Conservation (phyloP, 2,113 vertebrate species). For the Platysteira castanea region DNA sequence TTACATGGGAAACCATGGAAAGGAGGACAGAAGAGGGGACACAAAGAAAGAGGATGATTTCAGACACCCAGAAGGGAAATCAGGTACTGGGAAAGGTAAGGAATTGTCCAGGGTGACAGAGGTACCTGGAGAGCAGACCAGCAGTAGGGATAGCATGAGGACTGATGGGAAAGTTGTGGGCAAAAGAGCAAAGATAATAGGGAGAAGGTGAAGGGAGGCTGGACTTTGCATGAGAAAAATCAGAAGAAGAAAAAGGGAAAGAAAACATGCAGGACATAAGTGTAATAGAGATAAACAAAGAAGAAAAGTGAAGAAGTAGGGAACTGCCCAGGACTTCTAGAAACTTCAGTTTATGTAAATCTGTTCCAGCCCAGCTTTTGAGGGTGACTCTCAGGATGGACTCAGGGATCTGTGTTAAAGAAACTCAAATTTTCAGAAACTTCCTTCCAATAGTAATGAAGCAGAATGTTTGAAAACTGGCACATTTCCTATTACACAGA, state of each 20-base stretch:
- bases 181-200: background rate
- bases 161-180: background rate
- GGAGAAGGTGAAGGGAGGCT: background rate
- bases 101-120: accelerated
- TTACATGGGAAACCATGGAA: background rate
- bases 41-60: background rate
- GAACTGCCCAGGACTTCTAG: background rate
- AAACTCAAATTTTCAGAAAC: background rate
- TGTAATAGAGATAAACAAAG: background rate
- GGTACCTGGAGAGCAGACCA: background rate
- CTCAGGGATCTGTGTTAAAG: background rate
- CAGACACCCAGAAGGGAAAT: background rate
- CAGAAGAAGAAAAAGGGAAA: background rate
- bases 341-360: background rate
- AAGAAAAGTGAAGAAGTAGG: background rate
- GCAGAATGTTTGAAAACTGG: slow-evolving; percentile 4
- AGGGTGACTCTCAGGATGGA: background rate
- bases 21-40: background rate
- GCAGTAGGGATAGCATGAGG: background rate
- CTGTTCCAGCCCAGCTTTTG: background rate
- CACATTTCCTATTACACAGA: background rate
- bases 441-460: background rate
- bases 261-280: background rate
- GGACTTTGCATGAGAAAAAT: background rate
- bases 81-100: background rate